Conservation (phyloP, 2,797 vertebrate species). For the Pseudochromis fuscus region DNA sequence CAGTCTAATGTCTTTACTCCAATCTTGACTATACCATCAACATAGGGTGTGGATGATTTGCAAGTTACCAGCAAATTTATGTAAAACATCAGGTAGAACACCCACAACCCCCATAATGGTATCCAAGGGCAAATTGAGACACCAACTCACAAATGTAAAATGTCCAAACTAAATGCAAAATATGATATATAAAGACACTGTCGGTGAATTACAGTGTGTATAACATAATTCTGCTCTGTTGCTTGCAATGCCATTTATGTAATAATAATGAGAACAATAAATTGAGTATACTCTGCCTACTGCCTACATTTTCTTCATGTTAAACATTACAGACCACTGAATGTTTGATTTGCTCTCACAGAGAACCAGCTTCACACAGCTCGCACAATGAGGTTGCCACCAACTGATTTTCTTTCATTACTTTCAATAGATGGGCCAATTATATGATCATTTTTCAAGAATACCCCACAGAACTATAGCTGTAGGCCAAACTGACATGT, state of each 20-base stretch:
- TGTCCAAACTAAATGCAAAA: neutral
- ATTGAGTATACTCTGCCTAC: slow-evolving; percentile 11
- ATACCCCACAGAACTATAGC: slow-evolving; percentile 40
- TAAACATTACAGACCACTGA: slow-evolving; percentile 23
- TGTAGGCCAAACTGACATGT: slow-evolving; percentile 47
- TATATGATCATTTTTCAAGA: slow-evolving; percentile 58
- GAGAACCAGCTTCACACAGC: slow-evolving; percentile 30
- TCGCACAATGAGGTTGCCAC: slow-evolving; percentile 14
- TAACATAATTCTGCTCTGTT: neutral
- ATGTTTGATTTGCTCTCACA: slow-evolving; percentile 35
- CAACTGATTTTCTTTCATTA: slow-evolving; percentile 59
- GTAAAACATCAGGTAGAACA: slow-evolving; percentile 13
- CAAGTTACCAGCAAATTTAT: slow-evolving; percentile 34
- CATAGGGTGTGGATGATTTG: slow-evolving; percentile 37
- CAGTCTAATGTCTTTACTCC: slow-evolving; percentile 17
- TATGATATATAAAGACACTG: neutral
- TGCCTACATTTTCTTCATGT: slow-evolving; percentile 6
- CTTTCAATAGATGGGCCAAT: slow-evolving; percentile 53
- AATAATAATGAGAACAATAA: neutral
- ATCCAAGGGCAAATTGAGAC: neutral
- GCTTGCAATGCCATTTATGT: neutral
- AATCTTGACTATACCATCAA: slow-evolving; percentile 21
- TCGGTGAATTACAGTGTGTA: neutral
- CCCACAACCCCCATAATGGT: neutral
- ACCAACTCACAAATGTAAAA: neutral